Evolutionary conservation across 1,140 invertebrate genomes (phyloP).

Genomic region (Pantala flavescens): DNA sequence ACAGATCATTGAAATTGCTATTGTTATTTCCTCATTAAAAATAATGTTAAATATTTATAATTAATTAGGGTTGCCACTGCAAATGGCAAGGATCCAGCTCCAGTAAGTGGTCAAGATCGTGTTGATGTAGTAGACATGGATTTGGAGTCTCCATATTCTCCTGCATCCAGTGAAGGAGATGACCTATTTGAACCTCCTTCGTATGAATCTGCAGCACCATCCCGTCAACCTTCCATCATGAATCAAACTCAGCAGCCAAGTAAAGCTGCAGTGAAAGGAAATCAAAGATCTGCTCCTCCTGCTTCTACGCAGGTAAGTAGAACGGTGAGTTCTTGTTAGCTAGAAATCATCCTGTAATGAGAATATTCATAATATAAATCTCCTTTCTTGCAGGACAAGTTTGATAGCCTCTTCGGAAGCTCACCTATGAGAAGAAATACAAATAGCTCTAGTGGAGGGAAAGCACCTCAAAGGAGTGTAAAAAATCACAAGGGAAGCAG

Average conservation of each 20-base stretch:
- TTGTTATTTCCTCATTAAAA: too few relatives aligned
- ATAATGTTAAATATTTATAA: too few relatives aligned
- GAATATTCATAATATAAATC: background rate
- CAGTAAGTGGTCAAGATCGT: constrained; percentile 26
- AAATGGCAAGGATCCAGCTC: constrained; percentile 18
- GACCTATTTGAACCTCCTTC: constrained; percentile 74
- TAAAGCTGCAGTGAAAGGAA: constrained; percentile 30
- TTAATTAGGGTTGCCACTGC: background rate
- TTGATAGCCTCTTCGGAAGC: constrained; percentile 26
- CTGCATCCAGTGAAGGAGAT: constrained; percentile 70
- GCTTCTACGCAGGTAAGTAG: background rate
- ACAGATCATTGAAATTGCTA: too few relatives aligned
- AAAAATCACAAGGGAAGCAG: constrained; percentile 11
- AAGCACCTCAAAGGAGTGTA: background rate
- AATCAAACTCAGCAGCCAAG: constrained; percentile 27
- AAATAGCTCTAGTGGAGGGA: background rate
- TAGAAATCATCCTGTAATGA: background rate
- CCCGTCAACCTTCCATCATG: background rate
- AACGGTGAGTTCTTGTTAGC: background rate
- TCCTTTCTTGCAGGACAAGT: constrained; percentile 20
- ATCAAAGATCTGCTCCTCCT: constrained; percentile 22
- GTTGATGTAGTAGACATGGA: constrained; percentile 50
- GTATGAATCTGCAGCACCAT: constrained; percentile 27
- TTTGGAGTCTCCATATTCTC: constrained; percentile 70
- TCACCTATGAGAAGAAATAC: constrained; percentile 14